Percentiles rank a stretch among this genome's conserved stretches.
phyloP scores from a whole-genome alignment of 2,797 vertebrate species.

The Enteromius afrohamiltoni region DNA sequence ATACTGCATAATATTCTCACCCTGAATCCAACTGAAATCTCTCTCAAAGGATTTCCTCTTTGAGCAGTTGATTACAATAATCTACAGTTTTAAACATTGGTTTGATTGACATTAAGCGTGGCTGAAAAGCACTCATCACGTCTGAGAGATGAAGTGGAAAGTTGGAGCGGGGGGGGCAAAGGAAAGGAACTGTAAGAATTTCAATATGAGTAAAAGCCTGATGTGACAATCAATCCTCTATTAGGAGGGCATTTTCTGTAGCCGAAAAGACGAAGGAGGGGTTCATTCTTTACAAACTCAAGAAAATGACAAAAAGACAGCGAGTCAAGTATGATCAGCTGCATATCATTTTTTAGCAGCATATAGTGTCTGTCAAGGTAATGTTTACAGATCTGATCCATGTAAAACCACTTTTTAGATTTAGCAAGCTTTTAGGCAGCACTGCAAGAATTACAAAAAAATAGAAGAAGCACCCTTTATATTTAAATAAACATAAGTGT shows the following conservation, averaged over 20 bases:
- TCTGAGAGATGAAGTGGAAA: slow-evolving; percentile 37
- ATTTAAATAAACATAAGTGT: not conserved
- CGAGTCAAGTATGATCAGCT: slow-evolving; percentile 19
- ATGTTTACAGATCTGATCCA: not conserved
- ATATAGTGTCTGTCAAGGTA: not conserved
- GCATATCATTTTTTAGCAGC: not conserved
- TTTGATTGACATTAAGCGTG: slow-evolving; percentile 38
- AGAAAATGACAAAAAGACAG: slow-evolving; percentile 23
- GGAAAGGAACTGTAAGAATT: slow-evolving; percentile 32
- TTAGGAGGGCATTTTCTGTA: slow-evolving; percentile 51
- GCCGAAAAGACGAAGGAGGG: not conserved
- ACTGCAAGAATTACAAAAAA: not conserved
- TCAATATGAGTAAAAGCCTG: slow-evolving; percentile 49
- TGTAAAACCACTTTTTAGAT: not conserved
- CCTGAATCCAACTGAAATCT: slow-evolving; percentile 18
- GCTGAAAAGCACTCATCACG: slow-evolving; percentile 35
- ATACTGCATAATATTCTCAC: slow-evolving; percentile 15
- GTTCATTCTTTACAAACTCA: slow-evolving; percentile 35
- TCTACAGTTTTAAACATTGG: slow-evolving; percentile 21
- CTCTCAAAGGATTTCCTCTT: slow-evolving; percentile 28
- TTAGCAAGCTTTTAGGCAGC: not conserved
- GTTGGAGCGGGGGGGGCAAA: slow-evolving; percentile 1
- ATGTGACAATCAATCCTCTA: slow-evolving; percentile 54
- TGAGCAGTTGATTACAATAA: slow-evolving; percentile 33
- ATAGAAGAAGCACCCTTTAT: not conserved